phyloP scores from a whole-genome alignment of 2,888 invertebrate species.

The Cynaeus angustus region DNA sequence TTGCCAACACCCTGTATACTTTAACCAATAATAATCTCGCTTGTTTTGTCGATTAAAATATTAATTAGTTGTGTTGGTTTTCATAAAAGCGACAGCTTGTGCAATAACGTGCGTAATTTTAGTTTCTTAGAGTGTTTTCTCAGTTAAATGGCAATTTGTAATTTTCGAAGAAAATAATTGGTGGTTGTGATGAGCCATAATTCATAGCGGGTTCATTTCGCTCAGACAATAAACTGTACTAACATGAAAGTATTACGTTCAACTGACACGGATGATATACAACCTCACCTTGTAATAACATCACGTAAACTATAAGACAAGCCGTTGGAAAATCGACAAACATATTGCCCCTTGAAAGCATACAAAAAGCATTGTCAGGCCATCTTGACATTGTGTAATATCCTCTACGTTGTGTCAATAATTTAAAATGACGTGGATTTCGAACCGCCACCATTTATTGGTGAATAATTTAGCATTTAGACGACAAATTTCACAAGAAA shows the following conservation, averaged over 20 bases:
- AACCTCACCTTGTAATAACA: constrained; percentile 66
- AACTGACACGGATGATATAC: constrained; percentile 67
- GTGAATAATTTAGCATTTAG: constrained; percentile 49
- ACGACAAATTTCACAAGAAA: constrained; percentile 40
- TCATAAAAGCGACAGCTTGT: too few species aligned
- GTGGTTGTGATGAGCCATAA: constrained; percentile 51
- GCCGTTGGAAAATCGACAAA: constrained; percentile 64
- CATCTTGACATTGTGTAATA: constrained; percentile 50
- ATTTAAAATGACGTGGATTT: constrained; percentile 52
- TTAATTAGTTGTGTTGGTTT: too few species aligned
- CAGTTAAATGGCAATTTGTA: constrained; percentile 27
- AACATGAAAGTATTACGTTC: constrained; percentile 63
- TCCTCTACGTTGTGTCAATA: constrained; percentile 52
- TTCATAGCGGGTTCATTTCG: constrained; percentile 58
- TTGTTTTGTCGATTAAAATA: too few species aligned
- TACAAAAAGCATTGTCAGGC: constrained; percentile 58
- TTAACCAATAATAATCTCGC: too few species aligned
- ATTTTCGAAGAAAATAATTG: constrained; percentile 41
- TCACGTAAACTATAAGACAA: constrained; percentile 68
- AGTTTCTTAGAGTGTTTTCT: background rate
- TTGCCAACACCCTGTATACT: too few species aligned
- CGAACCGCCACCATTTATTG: constrained; percentile 42
- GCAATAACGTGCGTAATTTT: background rate
- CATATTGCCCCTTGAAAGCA: constrained; percentile 61
- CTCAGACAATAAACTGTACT: constrained; percentile 62